These are phyloP conservation scores for Oasisia sp. DNA, from an alignment of 2,888 invertebrate species.

Conservation along the genomic window DNA sequence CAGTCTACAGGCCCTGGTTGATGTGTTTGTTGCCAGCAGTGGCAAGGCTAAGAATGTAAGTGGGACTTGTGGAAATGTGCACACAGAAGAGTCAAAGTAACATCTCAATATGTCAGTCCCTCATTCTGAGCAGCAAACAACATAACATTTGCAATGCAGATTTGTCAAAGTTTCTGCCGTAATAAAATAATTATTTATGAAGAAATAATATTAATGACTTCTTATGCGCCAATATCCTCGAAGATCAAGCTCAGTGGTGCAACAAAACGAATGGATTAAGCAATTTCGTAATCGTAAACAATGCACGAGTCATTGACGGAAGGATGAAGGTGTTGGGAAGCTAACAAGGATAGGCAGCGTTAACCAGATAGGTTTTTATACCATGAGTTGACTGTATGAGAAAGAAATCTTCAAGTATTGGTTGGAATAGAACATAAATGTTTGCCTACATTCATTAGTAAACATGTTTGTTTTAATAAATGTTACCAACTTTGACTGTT, in stretches of 20 bases:
- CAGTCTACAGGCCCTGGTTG: background rate
- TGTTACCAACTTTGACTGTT: background rate
- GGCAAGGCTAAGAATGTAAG: slow-evolving; percentile 18
- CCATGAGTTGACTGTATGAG: background rate
- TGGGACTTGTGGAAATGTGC: background rate
- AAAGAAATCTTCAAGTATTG: background rate
- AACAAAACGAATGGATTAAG: too few species aligned
- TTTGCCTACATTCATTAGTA: background rate
- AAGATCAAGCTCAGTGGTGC: too few species aligned
- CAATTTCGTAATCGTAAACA: too few species aligned
- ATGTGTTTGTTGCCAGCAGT: background rate
- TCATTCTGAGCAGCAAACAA: background rate
- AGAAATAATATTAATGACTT: background rate
- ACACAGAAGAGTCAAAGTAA: background rate
- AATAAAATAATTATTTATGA: background rate
- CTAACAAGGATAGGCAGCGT: too few species aligned
- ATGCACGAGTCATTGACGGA: too few species aligned
- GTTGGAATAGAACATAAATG: background rate
- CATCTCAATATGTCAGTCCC: background rate
- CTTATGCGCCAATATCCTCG: too few species aligned
- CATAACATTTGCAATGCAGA: background rate
- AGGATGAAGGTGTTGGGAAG: too few species aligned
- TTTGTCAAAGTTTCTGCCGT: background rate
- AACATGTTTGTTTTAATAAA: background rate
- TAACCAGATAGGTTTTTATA: too few species aligned